phyloP scores from a whole-genome alignment of 2,797 vertebrate genomes.

The Aldrovandia affinis region DNA sequence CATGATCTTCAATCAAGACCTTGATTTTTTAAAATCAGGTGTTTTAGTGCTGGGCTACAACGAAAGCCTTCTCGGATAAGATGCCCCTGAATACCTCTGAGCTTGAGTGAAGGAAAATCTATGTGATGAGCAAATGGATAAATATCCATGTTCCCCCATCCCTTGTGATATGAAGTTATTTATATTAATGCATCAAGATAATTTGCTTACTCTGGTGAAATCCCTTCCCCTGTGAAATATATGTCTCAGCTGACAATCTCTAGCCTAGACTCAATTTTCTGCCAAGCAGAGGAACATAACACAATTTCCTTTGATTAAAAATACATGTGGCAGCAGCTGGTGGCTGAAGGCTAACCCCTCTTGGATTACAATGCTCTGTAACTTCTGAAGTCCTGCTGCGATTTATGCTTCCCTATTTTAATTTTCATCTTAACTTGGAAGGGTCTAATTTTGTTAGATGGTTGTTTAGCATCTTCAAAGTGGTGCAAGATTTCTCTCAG shows the following conservation, averaged over 20 bases:
- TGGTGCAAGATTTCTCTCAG: too few relatives aligned
- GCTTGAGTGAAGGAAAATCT: background rate
- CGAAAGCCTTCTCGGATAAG: background rate
- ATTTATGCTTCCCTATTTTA: background rate
- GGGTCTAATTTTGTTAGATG: background rate
- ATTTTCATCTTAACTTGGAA: background rate
- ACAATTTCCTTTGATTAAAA: slow-evolving; percentile 22
- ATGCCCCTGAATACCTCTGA: background rate
- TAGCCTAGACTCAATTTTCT: slow-evolving; percentile 45
- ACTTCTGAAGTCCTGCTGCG: background rate
- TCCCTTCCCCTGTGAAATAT: slow-evolving; percentile 41
- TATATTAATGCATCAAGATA: background rate
- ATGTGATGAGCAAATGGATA: background rate
- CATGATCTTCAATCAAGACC: too few relatives aligned
- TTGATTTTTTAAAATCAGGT: too few relatives aligned
- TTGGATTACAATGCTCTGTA: slow-evolving; percentile 18
- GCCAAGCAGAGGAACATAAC: slow-evolving; percentile 43
- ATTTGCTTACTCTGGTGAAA: background rate
- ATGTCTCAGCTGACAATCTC: slow-evolving; percentile 38
- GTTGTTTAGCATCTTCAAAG: too few relatives aligned
- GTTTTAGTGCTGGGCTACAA: too few relatives aligned
- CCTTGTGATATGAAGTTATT: background rate
- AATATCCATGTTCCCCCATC: background rate
- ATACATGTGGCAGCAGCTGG: slow-evolving; percentile 28
- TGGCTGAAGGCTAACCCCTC: slow-evolving; percentile 16